These are phyloP conservation scores for Iphiclides podalirius DNA, from an alignment of 2,888 invertebrate genomes.

Conservation along the genomic window DNA sequence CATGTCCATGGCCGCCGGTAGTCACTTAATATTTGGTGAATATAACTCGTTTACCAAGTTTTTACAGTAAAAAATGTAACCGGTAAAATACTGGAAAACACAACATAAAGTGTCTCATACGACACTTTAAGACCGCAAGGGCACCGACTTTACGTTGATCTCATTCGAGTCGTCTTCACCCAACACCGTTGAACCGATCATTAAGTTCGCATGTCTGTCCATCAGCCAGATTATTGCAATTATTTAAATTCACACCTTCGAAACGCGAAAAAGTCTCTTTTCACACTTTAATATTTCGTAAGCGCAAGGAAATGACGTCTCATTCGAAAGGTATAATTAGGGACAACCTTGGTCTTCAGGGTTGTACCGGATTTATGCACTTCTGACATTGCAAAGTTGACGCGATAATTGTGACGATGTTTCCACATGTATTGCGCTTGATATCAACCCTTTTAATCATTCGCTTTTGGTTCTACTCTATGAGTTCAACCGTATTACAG, in stretches of 20 bases:
- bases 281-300: conserved; percentile 74
- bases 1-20: too few species aligned
- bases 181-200: conserved; percentile 53
- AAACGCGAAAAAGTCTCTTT: conserved; percentile 72
- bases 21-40: too few species aligned
- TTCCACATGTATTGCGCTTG: conserved; percentile 48
- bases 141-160: conserved; percentile 31
- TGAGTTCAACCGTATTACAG: too few species aligned
- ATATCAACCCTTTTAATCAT: too few species aligned
- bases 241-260: conserved; percentile 80
- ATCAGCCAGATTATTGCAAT: conserved; percentile 74
- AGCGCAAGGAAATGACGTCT: conserved; percentile 77
- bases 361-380: conserved; percentile 58
- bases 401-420: conserved; percentile 63
- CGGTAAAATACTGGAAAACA: not conserved
- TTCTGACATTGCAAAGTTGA: conserved; percentile 59
- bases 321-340: conserved; percentile 79
- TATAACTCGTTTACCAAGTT: too few species aligned
- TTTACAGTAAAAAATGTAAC: too few species aligned
- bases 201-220: conserved; percentile 73
- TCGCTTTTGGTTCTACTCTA: too few species aligned
- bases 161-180: conserved; percentile 53
- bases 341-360: conserved; percentile 68
- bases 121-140: conserved; percentile 5
- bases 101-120: not conserved